A percentile compares a stretch with the other conserved stretches of the same genome.
phyloP scores from a whole-genome alignment of 2,797 vertebrate species.

The Rhynchonycteris naso region DNA sequence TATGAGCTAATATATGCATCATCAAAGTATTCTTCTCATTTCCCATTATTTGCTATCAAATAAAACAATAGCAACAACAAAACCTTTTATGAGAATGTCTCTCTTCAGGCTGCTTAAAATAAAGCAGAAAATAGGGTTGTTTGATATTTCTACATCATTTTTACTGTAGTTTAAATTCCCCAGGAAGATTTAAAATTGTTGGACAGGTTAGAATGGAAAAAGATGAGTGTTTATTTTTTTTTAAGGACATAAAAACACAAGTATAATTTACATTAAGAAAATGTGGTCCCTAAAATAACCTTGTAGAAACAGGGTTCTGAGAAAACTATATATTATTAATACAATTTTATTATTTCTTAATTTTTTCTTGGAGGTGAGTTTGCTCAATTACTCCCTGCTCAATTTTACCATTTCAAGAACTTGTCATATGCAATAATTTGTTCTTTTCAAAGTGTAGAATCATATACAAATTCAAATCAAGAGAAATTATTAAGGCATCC shows the following conservation, averaged over 20 bases:
- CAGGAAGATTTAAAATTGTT: not conserved
- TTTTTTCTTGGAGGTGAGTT: not conserved
- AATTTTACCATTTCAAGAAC: not conserved
- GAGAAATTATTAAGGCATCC: constrained; percentile 12
- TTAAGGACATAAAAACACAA: not conserved
- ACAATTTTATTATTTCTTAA: not conserved
- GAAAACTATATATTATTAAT: not conserved
- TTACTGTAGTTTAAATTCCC: not conserved
- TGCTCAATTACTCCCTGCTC: not conserved
- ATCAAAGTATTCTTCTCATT: not conserved
- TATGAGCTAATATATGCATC: not conserved
- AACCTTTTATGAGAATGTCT: not conserved
- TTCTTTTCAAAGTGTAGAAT: not conserved
- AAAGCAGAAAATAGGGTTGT: not conserved
- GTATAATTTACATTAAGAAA: not conserved
- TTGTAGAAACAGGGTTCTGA: not conserved
- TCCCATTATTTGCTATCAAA: not conserved
- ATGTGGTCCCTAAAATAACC: not conserved
- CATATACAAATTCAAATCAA: not conserved
- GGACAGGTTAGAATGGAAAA: not conserved
- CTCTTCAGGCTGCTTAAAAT: not conserved
- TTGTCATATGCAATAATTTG: not conserved
- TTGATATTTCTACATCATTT: not conserved
- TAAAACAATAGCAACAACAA: not conserved
- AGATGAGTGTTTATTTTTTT: not conserved